These are phyloP conservation scores for Pollenia griseotomentosa DNA, from an alignment of 2,888 invertebrate genomes.

Conservation along the genomic window DNA sequence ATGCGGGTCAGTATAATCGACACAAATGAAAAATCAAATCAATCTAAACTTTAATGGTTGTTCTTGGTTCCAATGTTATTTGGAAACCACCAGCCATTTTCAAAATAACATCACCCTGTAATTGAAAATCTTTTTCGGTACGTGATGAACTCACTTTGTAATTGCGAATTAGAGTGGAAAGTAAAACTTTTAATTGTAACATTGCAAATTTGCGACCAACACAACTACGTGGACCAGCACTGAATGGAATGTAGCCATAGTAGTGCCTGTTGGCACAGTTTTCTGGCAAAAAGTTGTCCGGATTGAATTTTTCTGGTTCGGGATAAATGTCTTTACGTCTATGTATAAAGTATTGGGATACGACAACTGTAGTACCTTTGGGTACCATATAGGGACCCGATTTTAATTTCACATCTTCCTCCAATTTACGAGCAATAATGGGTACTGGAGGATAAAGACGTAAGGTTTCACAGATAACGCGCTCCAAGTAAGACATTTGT, in stretches of 20 bases:
- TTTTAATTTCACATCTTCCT: conserved; percentile 87
- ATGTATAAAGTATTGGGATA: conserved; percentile 88
- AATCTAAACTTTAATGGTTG: conserved; percentile 55
- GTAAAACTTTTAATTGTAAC: conserved; percentile 90
- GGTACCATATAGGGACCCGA: conserved; percentile 88
- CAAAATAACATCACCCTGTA: conserved; percentile 90
- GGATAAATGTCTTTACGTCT: conserved; percentile 88
- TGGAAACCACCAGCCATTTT: conserved; percentile 90
- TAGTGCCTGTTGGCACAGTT: conserved; percentile 90
- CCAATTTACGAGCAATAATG: conserved; percentile 89
- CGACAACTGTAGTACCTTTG: conserved; percentile 88
- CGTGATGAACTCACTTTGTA: conserved; percentile 88
- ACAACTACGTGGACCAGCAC: conserved; percentile 92
- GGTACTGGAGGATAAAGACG: conserved; percentile 93
- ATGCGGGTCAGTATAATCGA: not conserved
- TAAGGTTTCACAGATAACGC: conserved; percentile 91
- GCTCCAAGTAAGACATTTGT: conserved; percentile 92
- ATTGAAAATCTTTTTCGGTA: conserved; percentile 87
- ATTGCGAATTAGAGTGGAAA: conserved; percentile 89
- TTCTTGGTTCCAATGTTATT: conserved; percentile 88
- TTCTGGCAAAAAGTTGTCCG: conserved; percentile 92
- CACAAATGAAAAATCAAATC: not conserved
- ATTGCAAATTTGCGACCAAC: conserved; percentile 92
- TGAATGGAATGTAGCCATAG: conserved; percentile 92
- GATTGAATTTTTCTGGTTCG: conserved; percentile 90